Base-by-base conservation (phyloP, 2,797 vertebrate genomes). In the Sciurus vulgaris region DNA sequence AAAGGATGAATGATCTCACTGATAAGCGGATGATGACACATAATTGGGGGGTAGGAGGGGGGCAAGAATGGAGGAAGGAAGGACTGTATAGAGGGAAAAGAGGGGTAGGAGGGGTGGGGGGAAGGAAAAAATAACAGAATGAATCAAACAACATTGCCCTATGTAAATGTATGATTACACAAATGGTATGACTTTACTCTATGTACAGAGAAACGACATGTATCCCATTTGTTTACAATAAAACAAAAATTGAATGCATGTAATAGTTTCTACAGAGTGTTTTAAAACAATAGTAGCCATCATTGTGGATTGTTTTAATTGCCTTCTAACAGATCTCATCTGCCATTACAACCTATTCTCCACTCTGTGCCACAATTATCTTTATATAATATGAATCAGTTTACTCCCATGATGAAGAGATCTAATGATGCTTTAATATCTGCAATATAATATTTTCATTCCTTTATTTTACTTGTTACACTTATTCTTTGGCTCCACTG, bases 261-360 rank as follows among this genome's bases (percentile, higher is more conserved):
- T n/a, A 78, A 24, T 73, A 84, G 61, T 77, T 91, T 84, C 65
- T 78, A 44, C 26, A 70, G 38, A 77, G 33, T 28, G 38, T 78
- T 93, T 94, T 72, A 83, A 88, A 88, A 56, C 20, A 88, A 65
- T 63, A 72, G 65, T 44, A 88, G 18, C 7, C 72, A n/a, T 83
- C 44, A 87, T 70, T 54, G 92, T 72, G 33, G 35, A 56, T 88
- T 88, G 65, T 87, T 76, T 91, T 70, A 91, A 79, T 88, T 65
- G 51, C 47, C 15, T 76, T 44, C 33, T 63, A 84, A 84, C 35
- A 72, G 47, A 74, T 69, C 28, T 83, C 51, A 70, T 49, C 33
- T 54, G 30, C 76, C 47, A 38, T 51, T 90, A 41, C 28, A 87
- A 54, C 54, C 30, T 18, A 51, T 63, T 72, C 54, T 91, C 20